Evolutionary conservation across 2,888 invertebrate genomes (phyloP).

Genomic region (Quadroppia sp.): DNA sequence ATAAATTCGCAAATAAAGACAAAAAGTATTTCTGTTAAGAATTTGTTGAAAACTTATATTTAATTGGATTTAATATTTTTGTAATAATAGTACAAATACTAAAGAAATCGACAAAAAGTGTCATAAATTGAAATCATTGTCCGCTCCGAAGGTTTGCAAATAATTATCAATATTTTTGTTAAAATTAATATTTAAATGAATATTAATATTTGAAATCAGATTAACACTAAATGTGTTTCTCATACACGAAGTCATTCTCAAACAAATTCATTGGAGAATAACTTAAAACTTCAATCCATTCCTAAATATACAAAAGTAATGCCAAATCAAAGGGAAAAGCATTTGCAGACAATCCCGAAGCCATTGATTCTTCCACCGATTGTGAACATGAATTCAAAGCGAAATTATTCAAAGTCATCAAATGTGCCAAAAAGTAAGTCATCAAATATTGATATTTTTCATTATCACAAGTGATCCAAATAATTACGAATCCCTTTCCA

Average conservation of each 20-base stretch:
- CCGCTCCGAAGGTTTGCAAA: not conserved
- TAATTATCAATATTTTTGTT: not conserved
- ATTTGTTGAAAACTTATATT: not conserved
- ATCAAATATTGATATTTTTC: not conserved
- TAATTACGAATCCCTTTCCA: too few relatives aligned
- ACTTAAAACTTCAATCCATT: constrained; percentile 4
- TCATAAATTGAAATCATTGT: constrained; percentile 21
- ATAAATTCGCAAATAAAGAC: constrained; percentile 31
- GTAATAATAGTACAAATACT: not conserved
- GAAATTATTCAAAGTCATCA: not conserved
- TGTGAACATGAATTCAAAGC: too few relatives aligned
- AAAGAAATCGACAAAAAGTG: not conserved
- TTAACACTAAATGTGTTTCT: not conserved
- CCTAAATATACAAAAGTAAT: not conserved
- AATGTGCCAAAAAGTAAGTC: constrained; percentile 23
- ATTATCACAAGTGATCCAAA: too few relatives aligned
- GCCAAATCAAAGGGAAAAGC: not conserved
- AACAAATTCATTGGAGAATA: not conserved
- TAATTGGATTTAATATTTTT: not conserved
- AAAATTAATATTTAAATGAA: not conserved
- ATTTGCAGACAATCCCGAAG: not conserved
- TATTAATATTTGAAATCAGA: too few relatives aligned
- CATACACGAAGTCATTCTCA: not conserved
- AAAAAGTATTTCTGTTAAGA: not conserved
- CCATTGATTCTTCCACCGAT: constrained; percentile 27